phyloP scores from a whole-genome alignment of 2,797 vertebrate species.

The Chelidonichthys spinosus region DNA sequence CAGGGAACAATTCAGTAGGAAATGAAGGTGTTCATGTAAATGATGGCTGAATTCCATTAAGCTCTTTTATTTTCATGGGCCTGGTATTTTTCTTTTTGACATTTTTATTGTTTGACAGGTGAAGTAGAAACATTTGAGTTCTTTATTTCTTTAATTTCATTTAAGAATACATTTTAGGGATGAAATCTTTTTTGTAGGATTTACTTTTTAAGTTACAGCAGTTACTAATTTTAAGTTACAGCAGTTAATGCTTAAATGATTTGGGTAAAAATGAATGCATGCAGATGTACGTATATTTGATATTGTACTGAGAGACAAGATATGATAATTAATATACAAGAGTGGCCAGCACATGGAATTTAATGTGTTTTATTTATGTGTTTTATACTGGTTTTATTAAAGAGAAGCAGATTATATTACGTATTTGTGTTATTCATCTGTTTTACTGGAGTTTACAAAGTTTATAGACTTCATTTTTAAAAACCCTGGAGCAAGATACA shows the following conservation, averaged over 20 bases:
- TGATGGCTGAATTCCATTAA: neutral
- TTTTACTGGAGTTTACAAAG: too few relatives aligned
- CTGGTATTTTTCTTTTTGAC: neutral
- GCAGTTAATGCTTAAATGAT: neutral
- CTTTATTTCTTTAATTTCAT: neutral
- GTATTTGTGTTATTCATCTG: too few relatives aligned
- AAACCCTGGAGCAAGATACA: too few relatives aligned
- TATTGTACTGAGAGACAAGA: neutral
- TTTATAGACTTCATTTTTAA: too few relatives aligned
- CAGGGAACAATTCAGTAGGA: neutral
- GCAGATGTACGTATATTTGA: neutral
- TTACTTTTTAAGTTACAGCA: too few relatives aligned
- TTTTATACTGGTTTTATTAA: too few relatives aligned
- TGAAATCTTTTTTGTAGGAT: too few relatives aligned
- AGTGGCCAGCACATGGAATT: too few relatives aligned
- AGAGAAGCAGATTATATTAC: too few relatives aligned
- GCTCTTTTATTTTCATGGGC: neutral
- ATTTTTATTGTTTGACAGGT: neutral
- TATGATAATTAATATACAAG: neutral
- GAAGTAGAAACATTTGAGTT: neutral
- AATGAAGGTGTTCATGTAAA: neutral
- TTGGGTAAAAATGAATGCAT: neutral
- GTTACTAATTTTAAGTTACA: fast-evolving
- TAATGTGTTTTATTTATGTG: too few relatives aligned
- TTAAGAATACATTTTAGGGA: neutral